Percentiles rank a stretch among this genome's conserved stretches.
Evolutionary conservation across 2,113 vertebrate genomes (phyloP).

Genomic region (Eudyptes chrysolophus): DNA sequence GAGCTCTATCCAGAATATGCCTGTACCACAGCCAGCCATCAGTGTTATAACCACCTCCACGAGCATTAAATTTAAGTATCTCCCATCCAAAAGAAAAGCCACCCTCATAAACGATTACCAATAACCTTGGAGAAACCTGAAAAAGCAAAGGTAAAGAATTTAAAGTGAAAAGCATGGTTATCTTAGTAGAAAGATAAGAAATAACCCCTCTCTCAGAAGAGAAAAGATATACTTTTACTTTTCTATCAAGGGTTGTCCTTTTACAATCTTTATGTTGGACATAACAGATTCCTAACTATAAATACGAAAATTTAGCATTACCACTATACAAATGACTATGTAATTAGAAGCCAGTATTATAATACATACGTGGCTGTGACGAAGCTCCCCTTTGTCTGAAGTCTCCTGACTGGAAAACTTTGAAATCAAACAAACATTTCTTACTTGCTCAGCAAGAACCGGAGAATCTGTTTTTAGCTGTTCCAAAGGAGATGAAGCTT

Average conservation of each 20-base stretch:
- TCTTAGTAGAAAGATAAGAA: not conserved
- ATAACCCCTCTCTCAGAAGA: not conserved
- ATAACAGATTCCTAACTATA: not conserved
- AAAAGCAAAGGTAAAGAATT: not conserved
- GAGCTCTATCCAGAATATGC: not conserved
- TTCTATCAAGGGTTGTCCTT: not conserved
- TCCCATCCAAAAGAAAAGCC: not conserved
- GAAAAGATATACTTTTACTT: not conserved
- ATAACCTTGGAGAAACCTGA: not conserved
- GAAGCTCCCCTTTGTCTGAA: slow-evolving; percentile 46
- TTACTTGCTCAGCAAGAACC: slow-evolving; percentile 74
- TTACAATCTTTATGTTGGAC: not conserved
- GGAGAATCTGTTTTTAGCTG: slow-evolving; percentile 67
- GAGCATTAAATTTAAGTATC: not conserved
- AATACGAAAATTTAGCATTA: not conserved
- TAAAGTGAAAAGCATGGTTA: not conserved
- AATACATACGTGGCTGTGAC: slow-evolving; percentile 33
- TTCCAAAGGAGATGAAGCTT: slow-evolving; percentile 73
- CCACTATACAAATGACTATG: not conserved
- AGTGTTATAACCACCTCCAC: not conserved
- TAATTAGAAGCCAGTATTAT: not conserved
- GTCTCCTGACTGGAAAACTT: slow-evolving; percentile 33
- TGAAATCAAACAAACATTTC: slow-evolving; percentile 56
- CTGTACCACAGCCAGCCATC: not conserved
- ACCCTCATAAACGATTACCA: not conserved